Evolutionary conservation across 2,113 vertebrate genomes (phyloP).

Genomic region (Charadrius vociferus): DNA sequence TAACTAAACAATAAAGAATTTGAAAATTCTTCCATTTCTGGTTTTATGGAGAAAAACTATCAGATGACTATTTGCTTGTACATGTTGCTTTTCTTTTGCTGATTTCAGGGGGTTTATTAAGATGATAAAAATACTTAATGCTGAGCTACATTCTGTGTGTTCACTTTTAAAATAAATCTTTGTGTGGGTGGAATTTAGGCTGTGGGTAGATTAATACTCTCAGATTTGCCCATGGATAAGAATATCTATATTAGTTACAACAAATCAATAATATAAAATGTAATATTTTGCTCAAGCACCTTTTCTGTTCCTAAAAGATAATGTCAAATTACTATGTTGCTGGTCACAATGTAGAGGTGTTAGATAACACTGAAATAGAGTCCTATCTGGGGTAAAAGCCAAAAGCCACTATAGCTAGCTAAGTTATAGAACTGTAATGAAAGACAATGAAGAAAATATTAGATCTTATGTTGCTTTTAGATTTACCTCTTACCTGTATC

Average conservation of each 20-base stretch:
- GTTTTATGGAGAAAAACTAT: neutral
- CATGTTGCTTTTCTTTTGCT: neutral
- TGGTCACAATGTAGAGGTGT: neutral
- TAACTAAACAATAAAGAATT: neutral
- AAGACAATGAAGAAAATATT: neutral
- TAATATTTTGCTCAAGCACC: neutral
- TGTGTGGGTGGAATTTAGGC: neutral
- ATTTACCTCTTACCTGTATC: neutral
- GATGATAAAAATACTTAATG: constrained; percentile 1
- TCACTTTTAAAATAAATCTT: constrained; percentile 14
- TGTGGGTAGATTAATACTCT: neutral
- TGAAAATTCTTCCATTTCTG: neutral
- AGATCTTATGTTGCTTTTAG: neutral
- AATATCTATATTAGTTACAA: neutral
- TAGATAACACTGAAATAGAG: neutral
- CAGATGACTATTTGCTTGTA: neutral
- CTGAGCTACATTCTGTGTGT: neutral
- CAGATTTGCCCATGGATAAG: neutral
- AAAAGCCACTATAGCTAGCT: neutral
- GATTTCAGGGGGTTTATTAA: neutral
- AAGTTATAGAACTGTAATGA: neutral
- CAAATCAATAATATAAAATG: neutral
- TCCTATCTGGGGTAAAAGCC: neutral
- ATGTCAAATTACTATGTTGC: neutral
- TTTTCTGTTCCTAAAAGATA: neutral